Conservation (phyloP, 2,797 vertebrate species). For the Cuniculus paca region DNA sequence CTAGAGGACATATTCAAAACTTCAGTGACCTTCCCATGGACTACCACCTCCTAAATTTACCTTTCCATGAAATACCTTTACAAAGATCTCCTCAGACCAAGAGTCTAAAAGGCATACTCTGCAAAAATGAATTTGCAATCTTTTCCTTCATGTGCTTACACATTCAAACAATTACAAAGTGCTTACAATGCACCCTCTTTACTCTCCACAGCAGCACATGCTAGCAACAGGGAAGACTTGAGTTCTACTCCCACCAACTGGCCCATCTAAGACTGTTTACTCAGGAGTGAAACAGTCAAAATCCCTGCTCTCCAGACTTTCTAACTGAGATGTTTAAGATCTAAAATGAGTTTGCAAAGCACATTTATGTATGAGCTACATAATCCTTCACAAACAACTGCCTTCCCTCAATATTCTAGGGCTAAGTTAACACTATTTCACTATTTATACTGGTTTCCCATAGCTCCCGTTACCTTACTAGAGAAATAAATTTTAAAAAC, state of each 20-base stretch:
- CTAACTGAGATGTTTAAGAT: constrained; percentile 63
- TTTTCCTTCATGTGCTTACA: not conserved
- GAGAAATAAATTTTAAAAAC: not conserved
- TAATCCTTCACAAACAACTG: constrained; percentile 60
- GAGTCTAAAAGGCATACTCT: not conserved
- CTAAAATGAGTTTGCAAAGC: constrained; percentile 69
- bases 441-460: not conserved
- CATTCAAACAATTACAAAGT: not conserved
- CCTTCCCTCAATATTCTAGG: constrained; percentile 3
- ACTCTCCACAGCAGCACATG: not conserved
- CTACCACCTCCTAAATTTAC: not conserved
- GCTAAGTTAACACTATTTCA: constrained; percentile 16
- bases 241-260: not conserved
- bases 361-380: not conserved
- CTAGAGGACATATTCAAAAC: not conserved
- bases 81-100: not conserved
- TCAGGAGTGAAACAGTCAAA: not conserved
- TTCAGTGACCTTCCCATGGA: not conserved
- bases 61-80: constrained; percentile 4
- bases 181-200: not conserved
- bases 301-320: not conserved
- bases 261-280: not conserved
- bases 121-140: not conserved
- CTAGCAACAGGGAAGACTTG: not conserved
- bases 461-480: not conserved